Base-by-base conservation (phyloP, 1,140 invertebrate species). In the Probaryconus sp. region DNA sequence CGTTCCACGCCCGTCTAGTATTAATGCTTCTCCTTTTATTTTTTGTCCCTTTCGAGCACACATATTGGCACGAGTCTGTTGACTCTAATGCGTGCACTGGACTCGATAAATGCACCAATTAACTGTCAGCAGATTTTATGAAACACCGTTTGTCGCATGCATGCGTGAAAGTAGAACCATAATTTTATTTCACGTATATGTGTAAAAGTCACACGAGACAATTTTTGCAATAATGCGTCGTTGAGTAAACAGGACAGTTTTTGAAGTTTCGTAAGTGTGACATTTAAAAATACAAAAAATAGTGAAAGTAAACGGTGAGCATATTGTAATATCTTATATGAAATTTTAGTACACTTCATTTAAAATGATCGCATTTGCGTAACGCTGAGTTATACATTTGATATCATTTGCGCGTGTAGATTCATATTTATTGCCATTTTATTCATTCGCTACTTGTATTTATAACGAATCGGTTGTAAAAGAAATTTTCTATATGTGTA, bases 91-190 rank as follows among this genome's bases (percentile, higher is more conserved):
- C 63, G 47, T 14, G 37, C 45, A 38, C 37, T 10, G 69, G 33
- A 56, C 70, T 73, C 63, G 70, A 67, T 73, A 73, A 73, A 73
- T 58, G 70, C 48, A 55, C 69, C 69, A 73, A 73, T 73, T 73
- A 67, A 67, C 48, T 67, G 55, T 65, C 56, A 65, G 63, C 70
- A 43, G 61, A 67, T 73, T 73, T 67, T 73, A 72, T 72, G 51
- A 73, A 73, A 73, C 70, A 67, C 56, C 56, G 63, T 68, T 63
- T 60, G 63, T 65, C 53, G 63, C 40, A 50, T 68, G 24, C 48
- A 33, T 30, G 47, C 50, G 71, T 68, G 71, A 74, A 74, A 74
- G 71, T 74, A 67, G 63, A 74, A 43, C 56, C 63, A 63, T 68
- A 68, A 74, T 63, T 56, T 74, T 43, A 45, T 56, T 63, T 48